Evolutionary conservation across 2,113 vertebrate genomes (phyloP), one percentile per base, ranked within the genome.

Genomic region (Haplotaxodon microlepis): DNA sequence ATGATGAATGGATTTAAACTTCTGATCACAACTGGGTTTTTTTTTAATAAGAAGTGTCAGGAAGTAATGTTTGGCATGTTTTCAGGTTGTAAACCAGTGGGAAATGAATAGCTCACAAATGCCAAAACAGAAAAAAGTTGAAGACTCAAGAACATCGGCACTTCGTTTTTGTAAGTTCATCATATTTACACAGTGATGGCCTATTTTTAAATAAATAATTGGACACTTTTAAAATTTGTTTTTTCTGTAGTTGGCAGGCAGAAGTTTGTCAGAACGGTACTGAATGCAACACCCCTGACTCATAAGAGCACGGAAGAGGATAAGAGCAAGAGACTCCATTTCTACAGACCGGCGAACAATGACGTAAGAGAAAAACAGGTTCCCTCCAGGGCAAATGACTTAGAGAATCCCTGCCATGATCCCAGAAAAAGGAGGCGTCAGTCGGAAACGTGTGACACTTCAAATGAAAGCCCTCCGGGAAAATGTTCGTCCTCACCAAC

Each of bases 11-110:
- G 2, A 38, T 69, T 69, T 73, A 27, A 45, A 45, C 66, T 27
- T 73, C 5, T 73, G 38, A 71, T 24, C 8, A 71, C 66, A 24
- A 16, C n/a, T 21, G 17, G 16, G 17, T 13, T 6, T 29, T 31
- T 31, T 12, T 34, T 61, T 17, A 61, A 63, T 63, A 63, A 2
- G 0, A 63, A 36, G 61, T 38, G 17, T 63, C 31, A 63, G 6
- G 6, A 63, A 63, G 59, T 63, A 19, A 81, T 38, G 8, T 8
- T 81, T 82, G 5, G 42, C 16, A 81, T 13, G 4, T 73, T 61
- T 86, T 83, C 89, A 99, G 98, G 97, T 98, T 13, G 95, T 99
- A 86, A 96, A 97, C 86, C 98, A 98, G 69, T 99, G 98, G 99
- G 97, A 99, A 69, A 97, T 95, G 7, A 94, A 94, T 84, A 93